Evolutionary conservation across 2,113 vertebrate genomes (phyloP).

Genomic region (Cacatua alba): DNA sequence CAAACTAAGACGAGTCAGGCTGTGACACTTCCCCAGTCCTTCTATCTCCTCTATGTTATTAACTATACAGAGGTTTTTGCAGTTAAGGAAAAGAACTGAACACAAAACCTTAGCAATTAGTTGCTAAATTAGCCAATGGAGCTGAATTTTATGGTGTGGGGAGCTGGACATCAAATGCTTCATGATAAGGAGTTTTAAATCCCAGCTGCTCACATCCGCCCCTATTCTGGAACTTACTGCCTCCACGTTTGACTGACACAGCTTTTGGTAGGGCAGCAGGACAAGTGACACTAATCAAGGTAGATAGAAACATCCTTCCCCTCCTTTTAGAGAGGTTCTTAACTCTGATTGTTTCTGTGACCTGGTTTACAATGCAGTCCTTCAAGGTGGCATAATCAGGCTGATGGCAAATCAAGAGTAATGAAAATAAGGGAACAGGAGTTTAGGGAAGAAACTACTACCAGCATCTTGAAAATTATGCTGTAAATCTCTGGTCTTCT

Average conservation of each 20-base stretch:
- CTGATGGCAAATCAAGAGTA: neutral
- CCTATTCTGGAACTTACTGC: neutral
- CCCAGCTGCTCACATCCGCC: neutral
- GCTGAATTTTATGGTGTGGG: neutral
- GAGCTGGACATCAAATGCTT: neutral
- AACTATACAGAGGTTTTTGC: slow-evolving; percentile 61
- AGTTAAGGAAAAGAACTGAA: slow-evolving; percentile 68
- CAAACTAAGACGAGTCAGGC: slow-evolving; percentile 83
- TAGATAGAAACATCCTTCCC: neutral
- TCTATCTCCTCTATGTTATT: slow-evolving; percentile 83
- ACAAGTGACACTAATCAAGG: neutral
- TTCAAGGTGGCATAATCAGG: neutral
- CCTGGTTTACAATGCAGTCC: neutral
- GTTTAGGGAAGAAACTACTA: neutral
- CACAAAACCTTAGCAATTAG: neutral
- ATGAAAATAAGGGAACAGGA: neutral
- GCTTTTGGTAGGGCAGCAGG: neutral
- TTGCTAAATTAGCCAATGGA: neutral
- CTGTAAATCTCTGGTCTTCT: neutral
- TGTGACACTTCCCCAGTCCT: slow-evolving; percentile 83
- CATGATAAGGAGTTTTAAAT: neutral
- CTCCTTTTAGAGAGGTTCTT: neutral
- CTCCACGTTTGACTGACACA: neutral
- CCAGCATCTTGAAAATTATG: neutral
- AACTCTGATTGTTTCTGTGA: neutral